Evolutionary conservation across 1,140 invertebrate species (phyloP).

Genomic region (Palaemon carinicauda): DNA sequence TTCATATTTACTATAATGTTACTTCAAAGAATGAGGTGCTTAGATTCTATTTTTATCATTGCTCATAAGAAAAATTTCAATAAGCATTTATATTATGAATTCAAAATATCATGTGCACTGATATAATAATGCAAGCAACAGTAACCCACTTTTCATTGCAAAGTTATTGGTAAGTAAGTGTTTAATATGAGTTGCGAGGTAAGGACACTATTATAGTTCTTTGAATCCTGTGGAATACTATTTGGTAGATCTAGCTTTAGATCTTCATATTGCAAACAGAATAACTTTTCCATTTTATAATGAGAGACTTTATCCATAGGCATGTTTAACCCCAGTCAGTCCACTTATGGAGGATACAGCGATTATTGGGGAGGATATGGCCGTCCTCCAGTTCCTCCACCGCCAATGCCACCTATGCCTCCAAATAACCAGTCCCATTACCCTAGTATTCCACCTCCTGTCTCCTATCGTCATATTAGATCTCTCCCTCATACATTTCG

Average conservation of each 20-base stretch:
- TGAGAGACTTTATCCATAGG: not conserved
- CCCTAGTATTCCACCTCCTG: not conserved
- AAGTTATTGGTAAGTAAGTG: no score
- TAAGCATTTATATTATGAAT: no score
- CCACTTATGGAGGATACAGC: constrained; percentile 15
- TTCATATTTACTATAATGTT: no score
- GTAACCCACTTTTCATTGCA: no score
- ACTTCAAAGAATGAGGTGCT: no score
- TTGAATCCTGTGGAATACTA: not conserved
- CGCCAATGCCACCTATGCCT: not conserved
- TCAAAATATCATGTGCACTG: no score
- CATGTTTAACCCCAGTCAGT: constrained; percentile 31
- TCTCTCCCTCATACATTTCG: not conserved
- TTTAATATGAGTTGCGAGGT: no score
- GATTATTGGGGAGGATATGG: constrained; percentile 32
- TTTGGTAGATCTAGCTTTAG: not conserved
- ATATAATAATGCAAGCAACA: no score
- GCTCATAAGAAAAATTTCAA: no score
- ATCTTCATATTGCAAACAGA: not conserved
- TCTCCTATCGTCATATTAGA: not conserved
- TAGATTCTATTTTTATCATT: no score
- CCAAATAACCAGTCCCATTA: not conserved
- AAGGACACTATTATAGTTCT: no score
- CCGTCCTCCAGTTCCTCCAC: not conserved
- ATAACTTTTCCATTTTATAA: not conserved